These are phyloP conservation scores for Poeciliopsis paucimaculata DNA, from an alignment of 2,797 vertebrate species.

Conservation along the genomic window DNA sequence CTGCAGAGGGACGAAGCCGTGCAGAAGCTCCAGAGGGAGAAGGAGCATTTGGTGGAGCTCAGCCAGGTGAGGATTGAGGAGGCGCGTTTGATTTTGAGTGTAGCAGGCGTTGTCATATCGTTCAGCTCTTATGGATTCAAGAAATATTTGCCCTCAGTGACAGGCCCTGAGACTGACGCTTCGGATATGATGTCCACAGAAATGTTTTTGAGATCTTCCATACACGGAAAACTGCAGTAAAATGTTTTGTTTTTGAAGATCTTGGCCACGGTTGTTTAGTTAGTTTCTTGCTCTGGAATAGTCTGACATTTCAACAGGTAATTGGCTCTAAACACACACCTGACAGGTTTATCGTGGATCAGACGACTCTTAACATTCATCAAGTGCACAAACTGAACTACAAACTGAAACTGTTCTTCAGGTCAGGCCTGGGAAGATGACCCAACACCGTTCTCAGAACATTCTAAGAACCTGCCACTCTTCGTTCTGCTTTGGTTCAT, in stretches of 20 bases:
- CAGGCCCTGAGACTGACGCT: neutral
- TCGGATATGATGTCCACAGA: neutral
- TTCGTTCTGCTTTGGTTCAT: neutral
- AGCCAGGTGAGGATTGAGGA: constrained; percentile 73
- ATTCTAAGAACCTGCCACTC: neutral
- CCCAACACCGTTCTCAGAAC: neutral
- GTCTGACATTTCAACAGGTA: neutral
- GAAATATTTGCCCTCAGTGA: neutral
- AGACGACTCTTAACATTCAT: neutral
- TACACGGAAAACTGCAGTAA: neutral
- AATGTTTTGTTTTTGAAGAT: neutral
- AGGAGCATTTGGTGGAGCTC: constrained; percentile 79
- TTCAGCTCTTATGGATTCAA: neutral
- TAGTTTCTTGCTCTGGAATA: neutral
- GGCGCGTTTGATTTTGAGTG: neutral
- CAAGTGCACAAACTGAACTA: neutral
- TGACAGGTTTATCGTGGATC: neutral
- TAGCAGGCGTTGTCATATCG: neutral
- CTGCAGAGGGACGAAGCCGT: constrained; percentile 64
- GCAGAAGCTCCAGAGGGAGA: constrained; percentile 79
- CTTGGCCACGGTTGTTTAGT: neutral
- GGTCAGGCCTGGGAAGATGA: neutral
- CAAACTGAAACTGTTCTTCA: neutral
- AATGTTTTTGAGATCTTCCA: neutral
- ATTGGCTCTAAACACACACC: neutral